Percentiles rank a stretch among this genome's conserved stretches.
Evolutionary conservation across 2,797 vertebrate genomes (phyloP).

Genomic region (Hipposideros larvatus): DNA sequence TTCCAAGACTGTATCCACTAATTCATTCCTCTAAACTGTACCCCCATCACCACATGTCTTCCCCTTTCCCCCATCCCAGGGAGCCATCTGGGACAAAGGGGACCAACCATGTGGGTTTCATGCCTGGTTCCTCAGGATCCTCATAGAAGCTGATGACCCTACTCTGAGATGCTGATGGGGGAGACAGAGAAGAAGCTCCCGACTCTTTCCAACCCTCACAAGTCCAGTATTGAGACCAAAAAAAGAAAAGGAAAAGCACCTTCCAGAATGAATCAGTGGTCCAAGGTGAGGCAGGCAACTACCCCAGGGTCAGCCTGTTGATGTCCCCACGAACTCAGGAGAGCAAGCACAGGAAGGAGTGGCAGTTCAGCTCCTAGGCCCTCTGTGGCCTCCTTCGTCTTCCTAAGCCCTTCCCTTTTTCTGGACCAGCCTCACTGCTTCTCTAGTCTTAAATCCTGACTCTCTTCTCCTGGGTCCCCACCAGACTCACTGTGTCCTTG

Average conservation of each 20-base stretch:
- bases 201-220: not conserved
- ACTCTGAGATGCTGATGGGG: not conserved
- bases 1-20: not conserved
- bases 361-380: not conserved
- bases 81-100: not conserved
- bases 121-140: rapidly evolving
- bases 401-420: not conserved
- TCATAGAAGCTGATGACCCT: not conserved
- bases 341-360: not conserved
- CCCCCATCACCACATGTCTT: rapidly evolving
- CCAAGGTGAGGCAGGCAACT: not conserved
- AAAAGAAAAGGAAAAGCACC: not conserved
- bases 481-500: not conserved
- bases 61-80: too few species aligned
- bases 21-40: not conserved
- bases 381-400: not conserved
- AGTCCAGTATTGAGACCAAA: not conserved
- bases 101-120: not conserved
- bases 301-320: not conserved
- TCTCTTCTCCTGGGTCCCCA: not conserved
- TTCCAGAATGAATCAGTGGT: not conserved
- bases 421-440: not conserved
- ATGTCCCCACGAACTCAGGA: not conserved
- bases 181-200: not conserved
- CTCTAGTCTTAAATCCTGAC: not conserved